Conservation (phyloP, 2,113 vertebrate species). For the western clawed frog (Xenopus tropicalis) region UCB_Xtro_10.0 CM004445.2:9693001-9693500, state of each 20-base stretch:
- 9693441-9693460: too few species aligned
- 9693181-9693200: slow-evolving; percentile 79
- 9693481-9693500: too few species aligned
- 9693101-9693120: slow-evolving; percentile 63
- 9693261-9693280: slow-evolving; percentile 70
- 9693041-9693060: neutral
- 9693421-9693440: too few species aligned
- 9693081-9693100: slow-evolving; percentile 80
- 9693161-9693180: slow-evolving; percentile 68
- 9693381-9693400: too few species aligned
- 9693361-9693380: too few species aligned
- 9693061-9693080: slow-evolving; percentile 56
- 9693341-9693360: neutral
- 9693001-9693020: too few species aligned
- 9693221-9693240: slow-evolving; percentile 85
- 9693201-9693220: slow-evolving; percentile 79
- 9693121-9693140: slow-evolving; percentile 58
- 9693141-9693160: slow-evolving; percentile 62
- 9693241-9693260: slow-evolving; percentile 85
- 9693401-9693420: too few species aligned
- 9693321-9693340: neutral
- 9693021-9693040: too few species aligned
- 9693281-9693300: neutral
- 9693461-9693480: too few species aligned
- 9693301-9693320: neutral